A percentile compares a stretch with the other conserved stretches of the same genome.
Evolutionary conservation across 2,888 invertebrate species (phyloP).

Genomic region (Brachypalpus laphriformis): DNA sequence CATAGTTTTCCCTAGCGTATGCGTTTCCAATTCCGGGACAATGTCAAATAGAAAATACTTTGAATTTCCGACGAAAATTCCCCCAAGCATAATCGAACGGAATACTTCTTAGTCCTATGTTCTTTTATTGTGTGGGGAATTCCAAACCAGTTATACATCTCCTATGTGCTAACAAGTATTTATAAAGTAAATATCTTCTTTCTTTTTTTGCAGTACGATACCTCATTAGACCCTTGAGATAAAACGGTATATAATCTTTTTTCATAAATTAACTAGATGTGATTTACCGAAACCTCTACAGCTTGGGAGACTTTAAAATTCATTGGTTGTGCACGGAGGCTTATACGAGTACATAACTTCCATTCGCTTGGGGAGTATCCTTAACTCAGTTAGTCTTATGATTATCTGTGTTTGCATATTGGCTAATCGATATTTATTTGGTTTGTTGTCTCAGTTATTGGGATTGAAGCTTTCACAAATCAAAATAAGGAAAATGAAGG

Average conservation of each 20-base stretch:
- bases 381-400: too few species aligned
- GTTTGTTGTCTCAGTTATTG: constrained; percentile 7
- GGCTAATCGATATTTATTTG: constrained; percentile 34
- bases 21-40: constrained; percentile 29
- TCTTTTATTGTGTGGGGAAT: not conserved
- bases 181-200: not conserved
- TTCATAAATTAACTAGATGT: constrained; percentile 21
- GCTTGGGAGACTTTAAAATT: constrained; percentile 3
- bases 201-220: not conserved
- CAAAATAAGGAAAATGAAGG: constrained; percentile 6
- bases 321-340: not conserved
- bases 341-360: not conserved
- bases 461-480: constrained; percentile 15
- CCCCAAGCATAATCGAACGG: constrained; percentile 17
- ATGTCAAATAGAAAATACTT: constrained; percentile 45
- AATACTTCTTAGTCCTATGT: not conserved
- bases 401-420: not conserved
- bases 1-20: not conserved
- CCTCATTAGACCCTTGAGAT: constrained; percentile 35
- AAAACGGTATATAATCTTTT: not conserved
- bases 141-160: not conserved
- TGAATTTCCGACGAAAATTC: not conserved
- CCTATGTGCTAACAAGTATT: not conserved
- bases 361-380: constrained; percentile 2
- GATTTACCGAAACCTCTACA: not conserved